These are phyloP conservation scores for Amorpha juglandis DNA, from an alignment of 2,888 invertebrate genomes.

Conservation along the genomic window DNA sequence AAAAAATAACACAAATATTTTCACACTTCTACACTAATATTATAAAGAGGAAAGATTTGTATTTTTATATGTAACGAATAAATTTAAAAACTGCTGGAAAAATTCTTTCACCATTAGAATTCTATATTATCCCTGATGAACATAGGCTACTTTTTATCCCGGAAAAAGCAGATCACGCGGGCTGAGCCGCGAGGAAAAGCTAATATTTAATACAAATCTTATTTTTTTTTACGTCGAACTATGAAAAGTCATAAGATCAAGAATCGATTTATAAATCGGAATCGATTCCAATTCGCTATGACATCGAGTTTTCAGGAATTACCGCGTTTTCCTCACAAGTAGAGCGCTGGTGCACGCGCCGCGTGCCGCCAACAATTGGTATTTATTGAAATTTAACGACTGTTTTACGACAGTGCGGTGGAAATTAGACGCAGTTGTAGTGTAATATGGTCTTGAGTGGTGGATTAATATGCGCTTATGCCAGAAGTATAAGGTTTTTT, in stretches of 20 bases:
- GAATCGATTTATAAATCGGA: background rate
- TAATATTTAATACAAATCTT: too few relatives aligned
- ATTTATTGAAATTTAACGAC: slow-evolving; percentile 26
- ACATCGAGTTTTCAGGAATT: slow-evolving; percentile 31
- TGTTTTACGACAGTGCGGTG: slow-evolving; percentile 20
- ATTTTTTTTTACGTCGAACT: too few relatives aligned
- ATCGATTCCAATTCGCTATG: slow-evolving; percentile 13
- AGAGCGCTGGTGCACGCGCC: slow-evolving; percentile 35
- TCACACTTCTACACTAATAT: too few relatives aligned
- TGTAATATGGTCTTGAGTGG: slow-evolving; percentile 15
- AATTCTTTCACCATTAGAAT: too few relatives aligned
- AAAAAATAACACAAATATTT: background rate
- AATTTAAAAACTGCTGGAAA: too few relatives aligned
- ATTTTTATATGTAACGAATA: too few relatives aligned
- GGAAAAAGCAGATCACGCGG: too few relatives aligned
- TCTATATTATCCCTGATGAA: too few relatives aligned
- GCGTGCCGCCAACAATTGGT: slow-evolving; percentile 31
- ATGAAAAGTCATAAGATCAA: too few relatives aligned
- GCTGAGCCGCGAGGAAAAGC: too few relatives aligned
- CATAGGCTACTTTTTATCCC: too few relatives aligned
- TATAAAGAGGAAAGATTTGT: too few relatives aligned
- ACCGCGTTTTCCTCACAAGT: slow-evolving; percentile 38
- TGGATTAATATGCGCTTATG: slow-evolving; percentile 9
- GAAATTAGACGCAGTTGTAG: slow-evolving; percentile 11
- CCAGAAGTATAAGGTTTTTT: background rate